These are phyloP conservation scores for Clunio marinus DNA, from an alignment of 2,888 invertebrate genomes.

Conservation along the genomic window DNA sequence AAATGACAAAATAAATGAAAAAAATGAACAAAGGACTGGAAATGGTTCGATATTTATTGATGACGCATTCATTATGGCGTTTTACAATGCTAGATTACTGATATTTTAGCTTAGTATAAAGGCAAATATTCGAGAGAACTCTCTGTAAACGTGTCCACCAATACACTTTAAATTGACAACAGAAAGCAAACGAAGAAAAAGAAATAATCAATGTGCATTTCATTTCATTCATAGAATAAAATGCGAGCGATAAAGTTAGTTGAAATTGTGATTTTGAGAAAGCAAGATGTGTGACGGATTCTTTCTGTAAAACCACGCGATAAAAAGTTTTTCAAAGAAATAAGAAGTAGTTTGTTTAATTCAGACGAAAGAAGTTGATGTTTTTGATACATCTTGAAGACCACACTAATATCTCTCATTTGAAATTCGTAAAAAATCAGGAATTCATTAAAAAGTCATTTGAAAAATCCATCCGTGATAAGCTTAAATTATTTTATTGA, in stretches of 20 bases:
- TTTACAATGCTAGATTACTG: no score
- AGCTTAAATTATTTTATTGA: background rate
- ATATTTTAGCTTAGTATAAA: no score
- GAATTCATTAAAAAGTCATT: background rate
- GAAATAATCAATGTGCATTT: slow-evolving; percentile 19
- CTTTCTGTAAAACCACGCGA: background rate
- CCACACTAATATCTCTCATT: no score
- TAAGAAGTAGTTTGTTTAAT: no score
- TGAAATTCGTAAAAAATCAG: background rate
- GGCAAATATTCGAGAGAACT: no score
- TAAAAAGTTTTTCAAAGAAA: no score
- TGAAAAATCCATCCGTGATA: background rate
- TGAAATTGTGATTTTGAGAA: slow-evolving; percentile 24
- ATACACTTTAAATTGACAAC: slow-evolving; percentile 6
- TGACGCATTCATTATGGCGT: no score
- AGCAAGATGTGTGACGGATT: slow-evolving; percentile 32
- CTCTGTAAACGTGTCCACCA: background rate
- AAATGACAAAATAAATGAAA: no score
- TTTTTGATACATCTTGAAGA: no score
- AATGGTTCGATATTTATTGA: no score
- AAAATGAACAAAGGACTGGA: no score
- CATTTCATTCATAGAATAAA: slow-evolving; percentile 36
- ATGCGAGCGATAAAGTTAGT: slow-evolving; percentile 27
- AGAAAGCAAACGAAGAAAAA: slow-evolving; percentile 1
- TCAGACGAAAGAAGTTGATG: no score